Base-by-base conservation (phyloP, 2,888 invertebrate species). In the Choreutis nemorana region DNA sequence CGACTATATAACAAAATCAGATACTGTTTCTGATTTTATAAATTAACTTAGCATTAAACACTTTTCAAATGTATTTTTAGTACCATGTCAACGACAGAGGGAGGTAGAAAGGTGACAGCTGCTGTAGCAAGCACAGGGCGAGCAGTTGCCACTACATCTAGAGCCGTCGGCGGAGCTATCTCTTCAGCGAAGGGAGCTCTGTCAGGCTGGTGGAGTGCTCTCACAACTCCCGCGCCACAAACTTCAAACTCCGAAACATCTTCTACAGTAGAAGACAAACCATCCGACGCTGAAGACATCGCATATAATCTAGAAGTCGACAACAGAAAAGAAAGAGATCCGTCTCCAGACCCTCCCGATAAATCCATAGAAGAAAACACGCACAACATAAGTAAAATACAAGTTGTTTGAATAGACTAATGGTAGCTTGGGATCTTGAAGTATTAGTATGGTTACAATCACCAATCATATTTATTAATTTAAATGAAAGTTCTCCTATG, bases 31-130 rank as follows among this genome's bases (percentile, higher is more conserved):
- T n/a, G n/a, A n/a, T n/a, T n/a, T n/a, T n/a, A n/a, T n/a, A n/a
- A n/a, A n/a, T n/a, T n/a, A n/a, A n/a, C n/a, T n/a, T n/a, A n/a
- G n/a, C n/a, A n/a, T n/a, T n/a, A n/a, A n/a, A n/a, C n/a, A n/a
- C n/a, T n/a, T n/a, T n/a, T n/a, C n/a, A n/a, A n/a, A n/a, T n/a
- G n/a, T n/a, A n/a, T n/a, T n/a, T n/a, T n/a, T n/a, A n/a, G 96
- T 56, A 93, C 94, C 11, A 94, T 97, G 90, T 94, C 95, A 48
- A 94, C 89, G 51, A 91, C 94, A 20, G 97, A 97, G 65, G 88
- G 94, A 43, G 96, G 96, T 0, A 84, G 95, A 30, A 95, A 95
- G 67, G 82, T 97, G 36, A 95, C 94, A 50, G 94, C 94, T 55
- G 96, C 96, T 1, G 93, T 97, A 61, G 87, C 87, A 29, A 90